Percentiles rank a stretch among this genome's conserved stretches.
Conservation (phyloP, 2,797 vertebrate species). For the Parotocinclus haroldoi region DNA sequence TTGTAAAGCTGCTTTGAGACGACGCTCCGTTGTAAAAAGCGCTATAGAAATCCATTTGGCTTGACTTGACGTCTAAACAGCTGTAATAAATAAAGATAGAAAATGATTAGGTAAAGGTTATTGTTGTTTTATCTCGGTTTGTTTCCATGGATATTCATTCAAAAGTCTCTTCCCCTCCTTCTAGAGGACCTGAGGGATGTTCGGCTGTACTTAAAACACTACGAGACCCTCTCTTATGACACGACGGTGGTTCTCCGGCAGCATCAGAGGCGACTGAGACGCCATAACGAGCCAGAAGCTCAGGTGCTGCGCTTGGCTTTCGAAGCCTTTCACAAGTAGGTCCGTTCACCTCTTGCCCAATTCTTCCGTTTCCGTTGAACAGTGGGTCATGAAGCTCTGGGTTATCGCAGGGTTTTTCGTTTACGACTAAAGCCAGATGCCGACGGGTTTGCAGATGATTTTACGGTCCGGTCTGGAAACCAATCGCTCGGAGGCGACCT, state of each 20-base stretch:
- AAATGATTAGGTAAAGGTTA: no score
- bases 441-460: conserved; percentile 63
- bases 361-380: conserved; percentile 6
- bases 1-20: no score
- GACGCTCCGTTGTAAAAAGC: no score
- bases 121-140: no score
- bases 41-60: no score
- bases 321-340: conserved; percentile 69
- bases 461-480: conserved; percentile 56
- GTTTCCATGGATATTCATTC: no score
- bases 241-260: conserved; percentile 57
- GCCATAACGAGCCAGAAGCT: conserved; percentile 45
- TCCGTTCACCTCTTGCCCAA: not conserved
- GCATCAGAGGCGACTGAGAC: conserved; percentile 61
- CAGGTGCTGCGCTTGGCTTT: conserved; percentile 63
- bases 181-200: conserved; percentile 57
- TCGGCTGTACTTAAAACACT: conserved; percentile 65
- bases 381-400: not conserved
- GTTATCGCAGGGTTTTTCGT: conserved; percentile 63
- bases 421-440: conserved; percentile 66
- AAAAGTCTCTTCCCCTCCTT: not conserved
- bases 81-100: no score
- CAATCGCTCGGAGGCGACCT: conserved; percentile 55
- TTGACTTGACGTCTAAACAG: no score
- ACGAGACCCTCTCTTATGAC: conserved; percentile 65